Base-by-base conservation (phyloP, 2,888 invertebrate species). In the Odontocerum albicorne region DNA sequence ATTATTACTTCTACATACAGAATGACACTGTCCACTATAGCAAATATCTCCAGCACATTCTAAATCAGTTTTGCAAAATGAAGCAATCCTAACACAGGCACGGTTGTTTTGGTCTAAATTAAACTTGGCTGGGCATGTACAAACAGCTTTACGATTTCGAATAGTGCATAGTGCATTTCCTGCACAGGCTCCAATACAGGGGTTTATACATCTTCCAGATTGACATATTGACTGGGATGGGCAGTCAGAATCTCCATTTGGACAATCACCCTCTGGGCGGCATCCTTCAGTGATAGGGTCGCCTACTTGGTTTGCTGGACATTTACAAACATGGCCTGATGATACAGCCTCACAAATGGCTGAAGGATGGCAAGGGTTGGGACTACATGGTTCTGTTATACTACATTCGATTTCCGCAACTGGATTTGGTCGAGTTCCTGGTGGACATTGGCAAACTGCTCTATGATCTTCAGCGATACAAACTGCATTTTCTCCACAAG, bases 401-500 rank as follows among this genome's bases (percentile, higher is more conserved):
- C 81, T 79, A 67, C 94, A 94, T 66, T 86, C 87, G 8, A 92
- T 83, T 64, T 93, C 93, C n/a, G 93, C 85, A 20, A 90, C 72
- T 2, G 93, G 92, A 68, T 92, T 88, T 1, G 90, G 83, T 63
- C 80, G 83, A 67, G 83, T 90, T 7, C 94, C 94, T 21, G 87
- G 87, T 27, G 92, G 92, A 67, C 95, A 95, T 67, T 91, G 90
- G 64, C 95, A 95, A 13, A 81, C 82, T 6, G 87, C 82, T 66
- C 85, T 86, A 67, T 94, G 92, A 65, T 90, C 87, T 70, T 92
- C 91, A 3, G 90, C 86, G 63, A 93, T 84, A 68, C 95, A 95
- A 12, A 94, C 89, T 6, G 94, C 91, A 70, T 93, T 92, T 13
- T 82, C 83, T 0, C 94, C 93, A 65, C 94, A 95, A 2, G 89